phyloP scores from a whole-genome alignment of 1,140 invertebrate species.

The Drosophila chauvacae region DNA sequence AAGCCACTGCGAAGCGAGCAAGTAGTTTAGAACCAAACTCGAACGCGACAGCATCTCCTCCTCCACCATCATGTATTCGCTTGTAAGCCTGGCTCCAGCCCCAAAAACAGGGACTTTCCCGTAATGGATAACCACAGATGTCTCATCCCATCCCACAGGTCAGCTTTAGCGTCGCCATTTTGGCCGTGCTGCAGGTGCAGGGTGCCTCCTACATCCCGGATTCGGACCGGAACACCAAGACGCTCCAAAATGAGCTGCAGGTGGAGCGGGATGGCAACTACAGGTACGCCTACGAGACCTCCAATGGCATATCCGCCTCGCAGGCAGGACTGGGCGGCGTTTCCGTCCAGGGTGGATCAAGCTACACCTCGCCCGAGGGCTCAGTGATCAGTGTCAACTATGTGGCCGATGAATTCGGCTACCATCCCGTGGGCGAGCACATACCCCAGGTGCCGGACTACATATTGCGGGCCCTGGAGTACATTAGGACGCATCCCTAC shows the following conservation, averaged over 20 bases:
- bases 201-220: conserved; percentile 61
- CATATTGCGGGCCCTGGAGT: conserved; percentile 84
- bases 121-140: conserved; percentile 33
- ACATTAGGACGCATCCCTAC: conserved; percentile 85
- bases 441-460: conserved; percentile 84
- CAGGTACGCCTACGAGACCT: conserved; percentile 86
- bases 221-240: conserved; percentile 65
- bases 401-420: conserved; percentile 87
- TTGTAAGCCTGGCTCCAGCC: conserved; percentile 50
- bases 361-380: conserved; percentile 83
- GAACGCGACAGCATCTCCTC: conserved; percentile 25
- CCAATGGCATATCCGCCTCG: conserved; percentile 87
- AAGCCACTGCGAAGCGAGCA: conserved; percentile 62
- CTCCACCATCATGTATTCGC: conserved; percentile 29
- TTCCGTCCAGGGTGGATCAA: conserved; percentile 62
- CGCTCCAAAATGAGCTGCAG: conserved; percentile 67
- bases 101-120: not conserved
- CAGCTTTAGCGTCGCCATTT: conserved; percentile 23
- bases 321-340: conserved; percentile 85
- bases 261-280: conserved; percentile 85
- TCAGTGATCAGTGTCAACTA: conserved; percentile 85
- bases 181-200: conserved; percentile 47
- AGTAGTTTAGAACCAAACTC: conserved; percentile 76
- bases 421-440: conserved; percentile 85
- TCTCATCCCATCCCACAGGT: conserved; percentile 33